Evolutionary conservation across 2,888 invertebrate genomes (phyloP), one percentile per base, ranked within the genome.

Genomic region (Hemicrepidius hirtus): DNA sequence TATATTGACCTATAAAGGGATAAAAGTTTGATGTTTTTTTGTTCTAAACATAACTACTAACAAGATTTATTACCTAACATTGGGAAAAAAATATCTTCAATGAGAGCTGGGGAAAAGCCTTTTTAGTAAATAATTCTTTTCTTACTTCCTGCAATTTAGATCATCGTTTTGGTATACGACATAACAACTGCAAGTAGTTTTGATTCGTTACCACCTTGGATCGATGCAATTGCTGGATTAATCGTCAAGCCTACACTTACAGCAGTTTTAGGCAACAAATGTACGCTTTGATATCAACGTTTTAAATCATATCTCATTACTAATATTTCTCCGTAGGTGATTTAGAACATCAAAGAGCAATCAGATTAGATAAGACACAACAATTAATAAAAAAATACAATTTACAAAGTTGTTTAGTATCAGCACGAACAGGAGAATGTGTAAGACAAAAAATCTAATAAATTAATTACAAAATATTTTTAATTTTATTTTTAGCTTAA

Each of bases 101-200:
- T 24, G 24, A 24, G 24, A n/a, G n/a, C n/a, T n/a, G n/a, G n/a
- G n/a, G n/a, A n/a, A n/a, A n/a, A n/a, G n/a, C n/a, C n/a, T n/a
- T n/a, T n/a, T n/a, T n/a, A n/a, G n/a, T n/a, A n/a, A n/a, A n/a
- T n/a, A n/a, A 24, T 7, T 53, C 3, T 49, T 20, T 49, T 12
- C 21, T n/a, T 49, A 49, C 65, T 49, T 16, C 46, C 28, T 41
- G n/a, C 69, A 24, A 82, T 90, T 78, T 85, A 94, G 95, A 91
- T 94, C 63, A 90, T 95, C 64, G 84, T 96, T 64, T 87, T 96
- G 76, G 93, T 95, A 0, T 96, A 95, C 84, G 96, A 97, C 83
- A 91, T 97, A 65, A 95, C 95, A 32, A 95, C 93, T 83, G 88
- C 90, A 57, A 88, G 91, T 78, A 95, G 95, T 84, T 96, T 97